Percentiles rank a stretch among this genome's conserved stretches.
Conservation (phyloP, 2,113 vertebrate genomes). For the Carollia perspicillata region DNA sequence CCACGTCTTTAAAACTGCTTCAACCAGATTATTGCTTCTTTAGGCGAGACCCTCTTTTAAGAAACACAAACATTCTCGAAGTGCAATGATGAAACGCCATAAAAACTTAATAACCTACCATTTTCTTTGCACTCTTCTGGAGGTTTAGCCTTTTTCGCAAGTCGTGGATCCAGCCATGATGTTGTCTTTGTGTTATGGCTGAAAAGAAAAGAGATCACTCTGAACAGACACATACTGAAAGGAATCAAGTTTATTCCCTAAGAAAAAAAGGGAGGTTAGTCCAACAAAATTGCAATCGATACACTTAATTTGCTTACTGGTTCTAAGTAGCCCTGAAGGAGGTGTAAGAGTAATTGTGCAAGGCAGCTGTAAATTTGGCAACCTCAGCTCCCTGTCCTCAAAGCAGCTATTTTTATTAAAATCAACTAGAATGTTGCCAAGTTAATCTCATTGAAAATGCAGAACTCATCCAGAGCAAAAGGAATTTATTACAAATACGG, state of each 20-base stretch:
- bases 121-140: conserved; percentile 99
- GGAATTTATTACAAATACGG: conserved; percentile 90
- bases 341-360: conserved; percentile 86
- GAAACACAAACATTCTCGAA: conserved; percentile 66
- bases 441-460: conserved; percentile 87
- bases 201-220: conserved; percentile 90
- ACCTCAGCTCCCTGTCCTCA: conserved; percentile 86
- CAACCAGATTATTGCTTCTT: conserved; percentile 30
- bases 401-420: conserved; percentile 91
- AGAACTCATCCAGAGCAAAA: conserved; percentile 87
- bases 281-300: conserved; percentile 93
- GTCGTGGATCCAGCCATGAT: conserved; percentile 99
- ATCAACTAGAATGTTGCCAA: conserved; percentile 88
- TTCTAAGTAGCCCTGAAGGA: conserved; percentile 91
- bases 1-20: conserved; percentile 68
- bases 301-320: conserved; percentile 95
- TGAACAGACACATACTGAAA: conserved; percentile 87
- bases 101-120: conserved; percentile 90
- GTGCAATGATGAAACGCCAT: conserved; percentile 70
- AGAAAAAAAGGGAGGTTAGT: conserved; percentile 80
- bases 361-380: conserved; percentile 91
- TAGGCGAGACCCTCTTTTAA: conserved; percentile 71
- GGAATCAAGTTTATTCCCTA: conserved; percentile 86
- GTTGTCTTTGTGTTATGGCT: conserved; percentile 99
- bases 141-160: conserved; percentile 99